Evolutionary conservation across 2,797 vertebrate species (phyloP).

Genomic region (Silurus lanzhouensis): DNA sequence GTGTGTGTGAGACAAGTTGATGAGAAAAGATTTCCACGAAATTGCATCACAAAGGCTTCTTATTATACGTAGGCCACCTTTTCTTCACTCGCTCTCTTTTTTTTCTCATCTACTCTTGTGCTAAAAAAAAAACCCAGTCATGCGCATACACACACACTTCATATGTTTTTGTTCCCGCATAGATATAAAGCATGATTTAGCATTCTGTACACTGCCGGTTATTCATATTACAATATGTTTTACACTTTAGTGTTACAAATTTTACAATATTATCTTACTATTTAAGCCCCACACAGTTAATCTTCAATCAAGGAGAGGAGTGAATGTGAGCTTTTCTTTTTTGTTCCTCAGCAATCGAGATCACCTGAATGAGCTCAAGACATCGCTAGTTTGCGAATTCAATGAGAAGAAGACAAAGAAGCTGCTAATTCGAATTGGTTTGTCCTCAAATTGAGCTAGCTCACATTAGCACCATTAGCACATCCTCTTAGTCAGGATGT

Average conservation of each 20-base stretch:
- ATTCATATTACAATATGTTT: background rate
- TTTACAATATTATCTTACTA: background rate
- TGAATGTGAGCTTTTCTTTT: background rate
- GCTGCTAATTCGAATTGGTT: background rate
- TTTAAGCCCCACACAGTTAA: background rate
- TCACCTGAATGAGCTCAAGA: background rate
- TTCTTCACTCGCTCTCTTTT: background rate
- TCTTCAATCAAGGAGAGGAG: background rate
- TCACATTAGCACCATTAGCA: background rate
- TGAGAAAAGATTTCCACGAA: conserved; percentile 57
- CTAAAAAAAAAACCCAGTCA: background rate
- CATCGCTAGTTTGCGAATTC: background rate
- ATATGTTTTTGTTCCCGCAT: background rate
- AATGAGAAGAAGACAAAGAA: background rate
- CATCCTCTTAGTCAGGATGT: background rate
- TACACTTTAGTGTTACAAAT: too few relatives aligned
- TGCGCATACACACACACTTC: background rate
- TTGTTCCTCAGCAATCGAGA: background rate
- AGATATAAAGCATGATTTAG: background rate
- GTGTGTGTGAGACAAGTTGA: conserved; percentile 25
- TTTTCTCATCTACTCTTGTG: background rate
- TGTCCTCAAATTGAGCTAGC: background rate
- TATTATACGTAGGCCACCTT: conserved; percentile 25
- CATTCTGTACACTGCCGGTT: background rate
- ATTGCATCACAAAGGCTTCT: conserved; percentile 33